Base-by-base conservation (phyloP, 2,113 vertebrate species). In the Phrynosoma platyrhinos region DNA sequence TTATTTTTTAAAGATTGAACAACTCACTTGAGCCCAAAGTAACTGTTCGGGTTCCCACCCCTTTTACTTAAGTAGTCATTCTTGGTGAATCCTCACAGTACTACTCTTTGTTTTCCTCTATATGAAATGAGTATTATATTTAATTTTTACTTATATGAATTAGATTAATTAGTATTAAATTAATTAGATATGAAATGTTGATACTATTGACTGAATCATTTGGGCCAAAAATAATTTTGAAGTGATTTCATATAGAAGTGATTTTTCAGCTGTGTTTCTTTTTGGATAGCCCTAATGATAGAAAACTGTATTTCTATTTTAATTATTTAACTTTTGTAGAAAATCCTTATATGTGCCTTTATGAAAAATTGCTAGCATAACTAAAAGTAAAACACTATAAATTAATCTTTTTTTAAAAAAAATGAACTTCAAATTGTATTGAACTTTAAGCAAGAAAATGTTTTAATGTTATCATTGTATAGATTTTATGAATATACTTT, bases 291-390 rank as follows among this genome's bases (percentile, higher is more conserved):
- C 14, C 58, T 0, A 0, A 23, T 10, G n/a, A 16, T 42, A 62
- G 42, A 58, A 55, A 18, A 42, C n/a, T 85, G 2, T 36, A 36
- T 36, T 36, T 36, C 36, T 36, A 36, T 36, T 36, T 83, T 42
- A 68, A 21, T 86, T 36, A 0, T 86, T 85, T 69, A 36, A 9
- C 79, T 92, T 91, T 80, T 7, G 62, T 27, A 30, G 52, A 1
- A 89, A 78, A 74, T 47, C 4, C 36, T 0, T 91, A 36, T 36
- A 62, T 27, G 25, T 87, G 9, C 27, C 16, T 1, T 47, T 82
- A 40, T 89, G 47, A 77, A 75, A 58, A 83, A 87, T 79, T 47
- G n/a, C 12, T 1, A 52, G 32, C 9, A 58, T 55, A 25, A 71
- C 79, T 55, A 47, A 6, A 47, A 78, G 21, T 30, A 13, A 30